Evolutionary conservation across 92 coral and sea anemone genomes (phyloP).

Genomic region (Heteractis magnifica): DNA sequence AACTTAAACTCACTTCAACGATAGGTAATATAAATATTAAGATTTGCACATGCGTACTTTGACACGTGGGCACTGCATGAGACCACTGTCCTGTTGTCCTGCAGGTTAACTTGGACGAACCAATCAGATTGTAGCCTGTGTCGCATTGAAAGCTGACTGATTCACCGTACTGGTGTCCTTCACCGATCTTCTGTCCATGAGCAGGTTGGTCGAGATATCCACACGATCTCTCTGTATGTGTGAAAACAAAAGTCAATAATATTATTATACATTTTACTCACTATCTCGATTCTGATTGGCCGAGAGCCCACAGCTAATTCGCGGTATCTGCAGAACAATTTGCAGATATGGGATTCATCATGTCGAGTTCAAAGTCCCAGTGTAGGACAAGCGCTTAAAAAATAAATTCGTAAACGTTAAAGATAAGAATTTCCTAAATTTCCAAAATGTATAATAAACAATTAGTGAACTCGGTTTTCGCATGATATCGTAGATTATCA

Average conservation of each 20-base stretch:
- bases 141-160: constrained; percentile 51
- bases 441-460: too few species aligned
- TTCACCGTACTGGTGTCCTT: constrained; percentile 61
- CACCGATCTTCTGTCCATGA: constrained; percentile 57
- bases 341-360: too few species aligned
- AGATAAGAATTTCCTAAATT: too few species aligned
- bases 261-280: neutral
- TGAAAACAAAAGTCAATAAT: neutral
- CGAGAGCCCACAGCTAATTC: too few species aligned
- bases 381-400: too few species aligned
- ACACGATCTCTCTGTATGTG: constrained; percentile 65
- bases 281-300: neutral
- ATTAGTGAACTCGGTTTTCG: too few species aligned
- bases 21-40: neutral
- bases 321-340: too few species aligned
- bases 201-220: constrained; percentile 75
- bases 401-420: too few species aligned
- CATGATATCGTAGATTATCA: too few species aligned
- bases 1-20: too few species aligned
- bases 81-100: constrained; percentile 70
- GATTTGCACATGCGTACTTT: constrained; percentile 40
- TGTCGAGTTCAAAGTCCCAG: too few species aligned
- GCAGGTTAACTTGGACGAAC: constrained; percentile 66
- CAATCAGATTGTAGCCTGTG: constrained; percentile 59
- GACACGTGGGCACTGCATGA: constrained; percentile 70